Percentiles rank a stretch among this genome's conserved stretches.
Evolutionary conservation across 2,888 invertebrate species (phyloP).

Genomic region (Siphonodentalium dalli): DNA sequence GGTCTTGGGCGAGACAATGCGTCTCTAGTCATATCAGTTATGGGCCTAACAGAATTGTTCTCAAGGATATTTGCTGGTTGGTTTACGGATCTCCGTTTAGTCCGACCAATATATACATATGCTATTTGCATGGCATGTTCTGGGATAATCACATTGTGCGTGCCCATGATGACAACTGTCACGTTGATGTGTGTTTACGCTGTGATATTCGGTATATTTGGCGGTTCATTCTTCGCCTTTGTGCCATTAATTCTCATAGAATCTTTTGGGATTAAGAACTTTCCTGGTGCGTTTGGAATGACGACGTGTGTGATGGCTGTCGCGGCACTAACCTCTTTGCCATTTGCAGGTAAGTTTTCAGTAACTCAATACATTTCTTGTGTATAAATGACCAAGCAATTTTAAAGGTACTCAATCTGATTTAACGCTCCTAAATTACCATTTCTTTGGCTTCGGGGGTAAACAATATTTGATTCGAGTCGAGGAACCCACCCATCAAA

Average conservation of each 20-base stretch:
- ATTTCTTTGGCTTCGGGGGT: too few species aligned
- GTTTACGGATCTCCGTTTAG: constrained; percentile 76
- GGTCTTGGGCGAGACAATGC: constrained; percentile 69
- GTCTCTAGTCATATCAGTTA: constrained; percentile 70
- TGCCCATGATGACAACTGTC: constrained; percentile 25
- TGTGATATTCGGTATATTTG: constrained; percentile 32
- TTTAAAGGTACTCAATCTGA: too few species aligned
- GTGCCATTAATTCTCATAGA: constrained; percentile 35
- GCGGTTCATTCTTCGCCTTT: constrained; percentile 34
- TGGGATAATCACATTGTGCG: constrained; percentile 22
- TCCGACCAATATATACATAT: constrained; percentile 68
- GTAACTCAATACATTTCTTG: not conserved
- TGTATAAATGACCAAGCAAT: too few species aligned
- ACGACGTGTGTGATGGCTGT: constrained; percentile 24
- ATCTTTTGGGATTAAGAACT: constrained; percentile 30
- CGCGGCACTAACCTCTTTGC: constrained; percentile 29
- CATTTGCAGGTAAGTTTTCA: constrained; percentile 30
- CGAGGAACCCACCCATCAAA: too few species aligned
- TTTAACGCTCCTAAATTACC: too few species aligned
- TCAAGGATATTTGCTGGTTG: constrained; percentile 78
- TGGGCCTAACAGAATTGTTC: constrained; percentile 76
- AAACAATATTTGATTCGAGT: too few species aligned
- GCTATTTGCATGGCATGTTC: constrained; percentile 17
- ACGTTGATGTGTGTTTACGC: constrained; percentile 28
- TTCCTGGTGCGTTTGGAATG: constrained; percentile 33